Percentiles rank a stretch among this genome's conserved stretches.
Evolutionary conservation across 2,797 vertebrate species (phyloP).

Genomic region (Calcarius lapponicus): DNA sequence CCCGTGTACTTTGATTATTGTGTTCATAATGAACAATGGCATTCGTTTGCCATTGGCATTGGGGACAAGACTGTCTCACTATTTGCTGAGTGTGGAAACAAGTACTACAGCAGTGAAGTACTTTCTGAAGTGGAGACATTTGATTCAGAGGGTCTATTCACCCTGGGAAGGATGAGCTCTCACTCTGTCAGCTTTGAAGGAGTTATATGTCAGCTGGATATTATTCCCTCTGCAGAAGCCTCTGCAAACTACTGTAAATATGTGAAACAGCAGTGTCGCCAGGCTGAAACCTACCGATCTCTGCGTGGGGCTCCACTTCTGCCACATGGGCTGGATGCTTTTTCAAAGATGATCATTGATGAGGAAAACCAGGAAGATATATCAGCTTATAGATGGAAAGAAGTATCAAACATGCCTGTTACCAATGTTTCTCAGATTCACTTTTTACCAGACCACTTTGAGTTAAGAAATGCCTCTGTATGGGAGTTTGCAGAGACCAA

Average conservation of each 20-base stretch:
- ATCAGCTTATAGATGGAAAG: constrained; percentile 20
- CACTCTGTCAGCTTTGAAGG: constrained; percentile 88
- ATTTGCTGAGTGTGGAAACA: constrained; percentile 84
- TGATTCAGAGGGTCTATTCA: constrained; percentile 81
- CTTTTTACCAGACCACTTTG: constrained; percentile 9
- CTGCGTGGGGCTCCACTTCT: constrained; percentile 24
- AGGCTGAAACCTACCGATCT: constrained; percentile 86
- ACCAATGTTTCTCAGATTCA: background rate
- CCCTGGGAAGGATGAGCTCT: constrained; percentile 89
- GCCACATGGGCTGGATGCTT: background rate
- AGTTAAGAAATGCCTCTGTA: constrained; percentile 54
- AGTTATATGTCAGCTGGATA: constrained; percentile 90
- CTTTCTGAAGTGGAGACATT: constrained; percentile 78
- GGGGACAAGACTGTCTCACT: constrained; percentile 82
- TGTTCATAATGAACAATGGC: constrained; percentile 88
- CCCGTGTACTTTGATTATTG: constrained; percentile 86
- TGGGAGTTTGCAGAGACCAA: background rate
- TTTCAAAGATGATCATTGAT: background rate
- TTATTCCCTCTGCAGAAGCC: constrained; percentile 89
- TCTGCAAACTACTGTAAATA: constrained; percentile 89
- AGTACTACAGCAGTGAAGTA: constrained; percentile 80
- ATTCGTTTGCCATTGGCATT: constrained; percentile 85
- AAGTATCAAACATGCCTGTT: background rate
- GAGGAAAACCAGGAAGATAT: constrained; percentile 22
- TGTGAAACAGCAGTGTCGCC: constrained; percentile 89